Base-by-base conservation (phyloP, 1,140 invertebrate species). In the Drosophila mayri region DNA sequence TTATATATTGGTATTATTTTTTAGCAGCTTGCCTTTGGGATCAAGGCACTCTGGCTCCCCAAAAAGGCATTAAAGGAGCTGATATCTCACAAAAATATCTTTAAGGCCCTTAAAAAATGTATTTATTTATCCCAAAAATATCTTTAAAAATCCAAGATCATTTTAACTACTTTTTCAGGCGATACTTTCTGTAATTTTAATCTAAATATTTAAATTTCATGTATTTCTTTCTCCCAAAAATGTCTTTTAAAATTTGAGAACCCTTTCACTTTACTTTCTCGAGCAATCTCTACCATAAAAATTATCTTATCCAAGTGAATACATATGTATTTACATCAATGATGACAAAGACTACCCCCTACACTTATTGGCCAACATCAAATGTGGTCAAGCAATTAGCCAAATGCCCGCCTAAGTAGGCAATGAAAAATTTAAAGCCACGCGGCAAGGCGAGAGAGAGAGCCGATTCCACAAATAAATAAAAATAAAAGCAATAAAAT, bases 321-420 rank as follows among this genome's bases (percentile, higher is more conserved):
- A 22, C 20, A 37, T 38, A 0, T 38, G 20, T 38, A 16, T 54
- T n/a, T 30, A 16, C 8, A 14, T 50, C 14, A n/a, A 28, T n/a
- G 25, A 41, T 41, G 32, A 49, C 52, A 30, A 20, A 41, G 41
- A 37, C 11, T 47, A 25, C 10, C 25, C 9, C 14, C 3, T 10
- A 11, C 38, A 49, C 49, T 52, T 52, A 80, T 66, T 72, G 73
- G 38, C 59, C 57, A 30, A 59, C 72, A 64, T 66, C 64, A 58
- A 65, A 50, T 57, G 32, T 54, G 52, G 52, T 54, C 52, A 9
- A 37, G 70, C 46, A 65, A 57, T 70, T 66, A 57, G 68, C 61
- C 46, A 22, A 57, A 64, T 43, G 32, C 52, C 62, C 80, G 40
- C 14, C 50, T 75, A 88, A 90, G 85, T 84, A 88, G 87, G 84